Evolutionary conservation across 64 coral and sea anemone genomes (phyloP).

Genomic region (Actinia tenebrosa): DNA sequence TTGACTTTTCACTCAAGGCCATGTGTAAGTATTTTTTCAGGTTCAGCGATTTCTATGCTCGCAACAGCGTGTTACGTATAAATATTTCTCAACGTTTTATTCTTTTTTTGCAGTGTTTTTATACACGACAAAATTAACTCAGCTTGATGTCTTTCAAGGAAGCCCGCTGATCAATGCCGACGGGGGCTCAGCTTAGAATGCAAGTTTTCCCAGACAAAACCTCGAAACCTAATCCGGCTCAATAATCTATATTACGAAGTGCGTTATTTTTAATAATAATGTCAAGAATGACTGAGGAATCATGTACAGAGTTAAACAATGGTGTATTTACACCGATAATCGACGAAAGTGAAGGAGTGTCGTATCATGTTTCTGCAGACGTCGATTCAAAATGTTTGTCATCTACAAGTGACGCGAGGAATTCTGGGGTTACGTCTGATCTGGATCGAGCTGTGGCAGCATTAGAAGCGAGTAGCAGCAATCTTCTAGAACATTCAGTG

Average conservation of each 20-base stretch:
- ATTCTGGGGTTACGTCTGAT: neutral
- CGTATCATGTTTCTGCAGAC: neutral
- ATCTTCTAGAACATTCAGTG: neutral
- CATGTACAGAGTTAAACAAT: neutral
- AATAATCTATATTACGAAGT: neutral
- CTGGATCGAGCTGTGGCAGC: neutral
- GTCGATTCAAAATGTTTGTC: neutral
- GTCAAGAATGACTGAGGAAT: neutral
- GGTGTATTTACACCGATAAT: neutral
- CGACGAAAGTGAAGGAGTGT: neutral
- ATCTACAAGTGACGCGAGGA: neutral
- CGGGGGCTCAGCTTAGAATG: conserved; percentile 13
- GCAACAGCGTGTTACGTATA: neutral
- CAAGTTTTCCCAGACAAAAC: neutral
- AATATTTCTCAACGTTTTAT: neutral
- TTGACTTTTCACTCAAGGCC: neutral
- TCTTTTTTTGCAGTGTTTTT: neutral
- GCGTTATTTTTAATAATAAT: neutral
- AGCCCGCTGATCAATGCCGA: neutral
- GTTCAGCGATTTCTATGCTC: neutral
- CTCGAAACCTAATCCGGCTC: neutral
- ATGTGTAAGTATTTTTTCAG: neutral
- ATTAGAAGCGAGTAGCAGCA: neutral
- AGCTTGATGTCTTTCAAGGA: neutral
- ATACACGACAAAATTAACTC: conserved; percentile 1